These are phyloP conservation scores for Diachrysia chrysitis DNA, from an alignment of 2,888 invertebrate species.

Conservation along the genomic window DNA sequence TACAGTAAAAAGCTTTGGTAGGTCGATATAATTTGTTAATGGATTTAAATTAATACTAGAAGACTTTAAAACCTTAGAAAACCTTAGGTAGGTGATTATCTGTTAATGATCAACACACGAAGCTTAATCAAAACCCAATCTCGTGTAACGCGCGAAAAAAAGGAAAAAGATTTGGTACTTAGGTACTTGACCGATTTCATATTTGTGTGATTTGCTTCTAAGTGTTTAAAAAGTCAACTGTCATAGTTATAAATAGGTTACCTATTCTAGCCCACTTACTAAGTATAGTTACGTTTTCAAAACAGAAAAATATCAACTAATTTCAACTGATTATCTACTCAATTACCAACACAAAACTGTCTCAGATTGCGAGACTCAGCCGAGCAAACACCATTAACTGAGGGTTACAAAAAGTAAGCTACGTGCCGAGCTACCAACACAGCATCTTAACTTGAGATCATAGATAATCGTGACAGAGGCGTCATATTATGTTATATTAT, in stretches of 20 bases:
- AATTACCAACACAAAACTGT: constrained; percentile 64
- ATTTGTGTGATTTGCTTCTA: too few species aligned
- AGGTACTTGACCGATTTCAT: background rate
- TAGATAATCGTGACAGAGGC: constrained; percentile 46
- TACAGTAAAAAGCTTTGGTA: background rate
- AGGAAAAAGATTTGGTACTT: background rate
- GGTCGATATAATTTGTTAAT: background rate
- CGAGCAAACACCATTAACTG: constrained; percentile 71
- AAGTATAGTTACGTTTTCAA: too few species aligned
- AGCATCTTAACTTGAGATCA: constrained; percentile 57
- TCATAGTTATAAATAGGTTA: background rate
- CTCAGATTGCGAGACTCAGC: constrained; percentile 65
- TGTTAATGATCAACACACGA: background rate
- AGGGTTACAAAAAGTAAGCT: constrained; percentile 64
- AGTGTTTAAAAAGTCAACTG: background rate
- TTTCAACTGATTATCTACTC: constrained; percentile 37
- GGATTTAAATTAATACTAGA: background rate
- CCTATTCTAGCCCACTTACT: background rate
- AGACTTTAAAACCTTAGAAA: background rate
- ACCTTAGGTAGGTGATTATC: too few species aligned
- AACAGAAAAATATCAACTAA: too few species aligned
- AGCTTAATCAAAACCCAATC: background rate
- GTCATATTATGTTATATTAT: constrained; percentile 28
- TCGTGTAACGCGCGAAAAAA: background rate
- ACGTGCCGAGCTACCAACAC: constrained; percentile 59